A percentile compares a stretch with the other conserved stretches of the same genome.
These are phyloP conservation scores for Glossophaga mutica DNA, from an alignment of 2,797 vertebrate genomes.

Conservation along the genomic window DNA sequence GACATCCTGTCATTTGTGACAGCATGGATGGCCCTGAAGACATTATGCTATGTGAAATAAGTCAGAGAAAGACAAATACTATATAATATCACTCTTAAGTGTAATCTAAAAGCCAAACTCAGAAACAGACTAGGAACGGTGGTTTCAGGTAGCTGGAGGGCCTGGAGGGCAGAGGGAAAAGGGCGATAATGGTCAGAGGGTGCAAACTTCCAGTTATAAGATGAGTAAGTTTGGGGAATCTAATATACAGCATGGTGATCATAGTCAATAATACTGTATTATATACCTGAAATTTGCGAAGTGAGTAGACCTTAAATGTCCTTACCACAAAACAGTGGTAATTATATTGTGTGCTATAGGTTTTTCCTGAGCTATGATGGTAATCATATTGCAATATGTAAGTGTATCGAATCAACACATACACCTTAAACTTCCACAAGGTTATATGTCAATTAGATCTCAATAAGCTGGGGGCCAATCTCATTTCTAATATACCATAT, in stretches of 20 bases:
- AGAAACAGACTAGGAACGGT: background rate
- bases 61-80: background rate
- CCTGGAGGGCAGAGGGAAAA: background rate
- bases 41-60: too few relatives aligned
- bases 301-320: background rate
- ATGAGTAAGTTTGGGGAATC: background rate
- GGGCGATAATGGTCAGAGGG: background rate
- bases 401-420: background rate
- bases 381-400: background rate
- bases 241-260: too few relatives aligned
- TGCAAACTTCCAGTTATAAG: background rate
- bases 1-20: too few relatives aligned
- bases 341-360: background rate
- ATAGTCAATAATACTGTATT: background rate
- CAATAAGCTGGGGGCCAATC: background rate
- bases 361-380: background rate
- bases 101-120: background rate
- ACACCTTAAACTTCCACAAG: too few relatives aligned
- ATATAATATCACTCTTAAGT: background rate
- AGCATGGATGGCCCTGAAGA: too few relatives aligned
- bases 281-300: background rate
- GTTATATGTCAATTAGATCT: too few relatives aligned
- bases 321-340: background rate
- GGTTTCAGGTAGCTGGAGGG: background rate
- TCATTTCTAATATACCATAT: background rate